Evolutionary conservation across 2,797 vertebrate genomes (phyloP), one percentile per base, ranked within the genome.

Genomic region (Lutra lutra): DNA sequence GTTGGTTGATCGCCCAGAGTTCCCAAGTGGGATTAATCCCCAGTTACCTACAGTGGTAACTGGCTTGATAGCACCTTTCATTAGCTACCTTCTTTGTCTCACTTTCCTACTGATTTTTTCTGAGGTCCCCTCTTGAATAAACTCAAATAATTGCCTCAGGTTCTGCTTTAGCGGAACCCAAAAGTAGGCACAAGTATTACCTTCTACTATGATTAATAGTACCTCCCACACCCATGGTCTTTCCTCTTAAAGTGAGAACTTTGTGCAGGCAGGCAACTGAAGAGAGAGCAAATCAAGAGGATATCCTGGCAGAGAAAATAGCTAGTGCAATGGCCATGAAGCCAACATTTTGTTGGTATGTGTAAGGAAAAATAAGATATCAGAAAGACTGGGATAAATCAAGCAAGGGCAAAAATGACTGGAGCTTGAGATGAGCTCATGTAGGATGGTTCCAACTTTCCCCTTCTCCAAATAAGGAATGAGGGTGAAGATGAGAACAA

Each of bases 171-270:
- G n/a, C 20, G 51, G 18, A 95, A 58, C 7, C 18, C 18, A 2
- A 87, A 91, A 70, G 38, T 48, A 85, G 48, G 35, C n/a, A 38
- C 56, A 70, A 38, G 4, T 64, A 17, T 86, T 92, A 58, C 17
- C 11, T 93, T 93, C 29, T 79, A 56, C 21, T 18, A 85, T 29
- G 13, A 29, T 79, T 86, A 79, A 89, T 13, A 79, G 8, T 66
- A 83, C 35, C 8, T 3, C 17, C n/a, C 46, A 56, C 9, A 56
- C 18, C 27, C 11, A 14, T 21, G 13, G 23, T 82, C n/a, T 38
- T 78, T 97, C 29, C 60, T 88, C 72, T 15, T 82, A 80, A 85
- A 68, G 54, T 56, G 77, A 90, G 68, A 54, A n/a, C n/a, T 84
- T 54, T 86, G 90, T 72, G 8, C 2, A 86, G 54, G 35, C 10